Evolutionary conservation across 92 coral and sea anemone species (phyloP), one percentile per base, ranked within the genome.

Genomic region (Ricordea florida): DNA sequence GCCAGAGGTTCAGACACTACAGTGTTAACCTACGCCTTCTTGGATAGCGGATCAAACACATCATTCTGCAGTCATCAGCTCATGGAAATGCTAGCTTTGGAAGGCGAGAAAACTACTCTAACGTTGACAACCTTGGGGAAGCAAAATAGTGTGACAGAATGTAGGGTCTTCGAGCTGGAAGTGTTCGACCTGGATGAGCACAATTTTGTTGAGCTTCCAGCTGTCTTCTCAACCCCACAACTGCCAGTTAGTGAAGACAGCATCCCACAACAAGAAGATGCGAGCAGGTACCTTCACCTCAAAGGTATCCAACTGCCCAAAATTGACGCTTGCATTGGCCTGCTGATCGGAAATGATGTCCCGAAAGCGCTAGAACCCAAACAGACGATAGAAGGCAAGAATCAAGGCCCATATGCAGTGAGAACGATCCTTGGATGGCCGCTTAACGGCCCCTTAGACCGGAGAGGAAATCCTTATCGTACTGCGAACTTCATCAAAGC

Each of bases 341-440:
- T 78, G 66, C 68, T 78, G 29, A 78, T 78, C 43, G 84, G 84
- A 41, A 69, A 78, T 10, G 68, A 67, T 23, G 57, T 38, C 14
- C 63, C 1, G 18, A 67, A 45, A 10, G 84, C 84, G 7, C 53
- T 78, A 17, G 84, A 78, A 37, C 84, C 78, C 2, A 45, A 49
- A 45, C 56, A 78, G 67, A 50, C 67, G 20, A 68, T 1, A 67
- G 32, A 2, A 25, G 34, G 67, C 22, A 44, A 52, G 26, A 40
- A 55, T 18, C 22, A 44, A 20, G 68, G 84, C 11, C 84, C 69
- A 10, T 78, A 78, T 40, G 74, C 82, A 31, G 69, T 35, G 27
- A 33, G 32, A 58, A 72, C 79, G 16, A 29, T 50, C 23, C 47
- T 75, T 9, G 76, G 84, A 6, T 77, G 66, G 83, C 46, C 77